These are phyloP conservation scores for Torymus auratus DNA, from an alignment of 2,888 invertebrate genomes.

Conservation along the genomic window DNA sequence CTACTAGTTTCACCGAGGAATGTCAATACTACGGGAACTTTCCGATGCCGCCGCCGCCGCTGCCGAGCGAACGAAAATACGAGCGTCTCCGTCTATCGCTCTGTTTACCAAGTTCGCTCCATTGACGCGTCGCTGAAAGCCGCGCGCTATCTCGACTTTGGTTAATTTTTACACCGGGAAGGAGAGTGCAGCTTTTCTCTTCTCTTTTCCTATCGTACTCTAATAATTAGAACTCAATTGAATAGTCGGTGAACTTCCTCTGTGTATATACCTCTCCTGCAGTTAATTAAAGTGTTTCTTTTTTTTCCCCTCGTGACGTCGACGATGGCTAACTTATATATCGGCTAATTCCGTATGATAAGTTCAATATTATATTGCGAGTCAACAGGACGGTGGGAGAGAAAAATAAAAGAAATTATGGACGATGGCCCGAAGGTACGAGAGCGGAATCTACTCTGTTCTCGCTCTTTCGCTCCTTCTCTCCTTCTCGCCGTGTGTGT, in stretches of 20 bases:
- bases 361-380: too few species aligned
- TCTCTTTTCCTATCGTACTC: too few species aligned
- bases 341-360: too few species aligned
- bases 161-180: conserved; percentile 13
- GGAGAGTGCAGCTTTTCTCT: too few species aligned
- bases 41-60: conserved; percentile 9
- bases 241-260: too few species aligned
- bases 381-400: background rate
- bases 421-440: background rate
- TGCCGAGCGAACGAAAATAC: conserved; percentile 36
- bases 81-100: conserved; percentile 39
- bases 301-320: background rate
- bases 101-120: conserved; percentile 47
- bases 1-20: conserved; percentile 53
- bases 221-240: too few species aligned
- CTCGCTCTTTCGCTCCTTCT: background rate
- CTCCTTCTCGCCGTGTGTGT: background rate
- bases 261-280: too few species aligned
- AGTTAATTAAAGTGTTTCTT: background rate
- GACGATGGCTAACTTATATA: too few species aligned
- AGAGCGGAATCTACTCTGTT: conserved; percentile 12
- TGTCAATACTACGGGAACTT: conserved; percentile 57
- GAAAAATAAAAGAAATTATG: conserved; percentile 18
- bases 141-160: background rate
- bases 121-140: conserved; percentile 10